A percentile compares a stretch with the other conserved stretches of the same genome.
Conservation (phyloP, 1,140 invertebrate genomes). For the Ephestia elutella region DNA sequence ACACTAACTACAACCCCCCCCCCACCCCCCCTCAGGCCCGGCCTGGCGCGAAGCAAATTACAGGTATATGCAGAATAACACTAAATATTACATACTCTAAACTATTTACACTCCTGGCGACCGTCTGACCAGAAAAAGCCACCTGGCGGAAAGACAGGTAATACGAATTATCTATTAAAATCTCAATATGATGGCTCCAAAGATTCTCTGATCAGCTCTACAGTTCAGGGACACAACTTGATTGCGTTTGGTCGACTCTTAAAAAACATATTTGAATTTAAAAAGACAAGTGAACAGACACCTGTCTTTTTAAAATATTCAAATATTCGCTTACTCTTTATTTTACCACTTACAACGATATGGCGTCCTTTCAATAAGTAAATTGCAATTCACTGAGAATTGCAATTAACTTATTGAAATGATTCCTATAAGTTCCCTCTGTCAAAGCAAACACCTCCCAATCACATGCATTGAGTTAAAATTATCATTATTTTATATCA, state of each 20-base stretch:
- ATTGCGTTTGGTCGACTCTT: background rate
- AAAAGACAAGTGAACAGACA: no score
- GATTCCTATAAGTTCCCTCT: no score
- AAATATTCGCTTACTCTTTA: no score
- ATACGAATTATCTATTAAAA: conserved; percentile 15
- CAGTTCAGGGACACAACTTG: background rate
- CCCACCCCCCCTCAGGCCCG: conserved; percentile 14
- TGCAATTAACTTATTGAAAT: no score
- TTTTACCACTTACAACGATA: no score
- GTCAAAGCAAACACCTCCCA: no score
- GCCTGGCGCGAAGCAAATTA: conserved; percentile 64
- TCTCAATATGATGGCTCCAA: background rate
- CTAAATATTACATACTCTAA: conserved; percentile 65
- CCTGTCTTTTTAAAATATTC: no score
- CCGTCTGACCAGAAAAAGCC: conserved; percentile 19
- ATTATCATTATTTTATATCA: no score
- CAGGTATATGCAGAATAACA: conserved; percentile 53
- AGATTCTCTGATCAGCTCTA: background rate
- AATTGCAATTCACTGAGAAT: no score
- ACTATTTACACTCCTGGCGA: conserved; percentile 51
- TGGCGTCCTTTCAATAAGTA: no score
- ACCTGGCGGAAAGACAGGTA: conserved; percentile 2
- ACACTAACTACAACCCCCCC: conserved; percentile 33
- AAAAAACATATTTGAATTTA: no score
- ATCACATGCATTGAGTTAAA: no score